phyloP scores from a whole-genome alignment of 2,888 invertebrate genomes.

The Heliconius ethilla region DNA sequence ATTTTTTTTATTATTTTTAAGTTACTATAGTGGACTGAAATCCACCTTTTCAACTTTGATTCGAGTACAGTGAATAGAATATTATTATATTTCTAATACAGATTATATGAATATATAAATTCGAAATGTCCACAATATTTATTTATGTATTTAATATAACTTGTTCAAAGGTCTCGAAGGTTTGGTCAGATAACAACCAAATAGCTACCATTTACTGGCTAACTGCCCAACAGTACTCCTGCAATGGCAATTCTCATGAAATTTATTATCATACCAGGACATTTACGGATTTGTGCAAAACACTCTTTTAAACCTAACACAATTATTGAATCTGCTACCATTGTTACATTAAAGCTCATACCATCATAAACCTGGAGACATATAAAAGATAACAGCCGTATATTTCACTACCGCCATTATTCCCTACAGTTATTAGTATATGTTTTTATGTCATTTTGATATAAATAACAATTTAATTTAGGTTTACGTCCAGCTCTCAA shows the following conservation, averaged over 20 bases:
- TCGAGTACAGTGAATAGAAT: neutral
- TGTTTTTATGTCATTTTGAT: conserved; percentile 5
- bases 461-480: conserved; percentile 18
- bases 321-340: neutral
- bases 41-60: neutral
- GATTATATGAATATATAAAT: too few relatives aligned
- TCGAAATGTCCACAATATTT: neutral
- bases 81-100: too few relatives aligned
- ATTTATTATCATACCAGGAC: conserved; percentile 12
- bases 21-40: neutral
- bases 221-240: conserved; percentile 36
- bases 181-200: conserved; percentile 31
- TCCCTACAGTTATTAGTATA: neutral
- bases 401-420: neutral
- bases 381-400: neutral
- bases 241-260: conserved; percentile 10
- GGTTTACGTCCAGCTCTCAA: neutral
- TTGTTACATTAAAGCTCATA: neutral
- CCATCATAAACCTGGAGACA: neutral
- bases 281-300: neutral
- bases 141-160: neutral
- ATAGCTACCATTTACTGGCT: conserved; percentile 40
- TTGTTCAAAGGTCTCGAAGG: neutral
- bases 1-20: neutral
- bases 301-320: conserved; percentile 1